Conservation (phyloP, 2,113 vertebrate species). For the Fregata magnificens region DNA sequence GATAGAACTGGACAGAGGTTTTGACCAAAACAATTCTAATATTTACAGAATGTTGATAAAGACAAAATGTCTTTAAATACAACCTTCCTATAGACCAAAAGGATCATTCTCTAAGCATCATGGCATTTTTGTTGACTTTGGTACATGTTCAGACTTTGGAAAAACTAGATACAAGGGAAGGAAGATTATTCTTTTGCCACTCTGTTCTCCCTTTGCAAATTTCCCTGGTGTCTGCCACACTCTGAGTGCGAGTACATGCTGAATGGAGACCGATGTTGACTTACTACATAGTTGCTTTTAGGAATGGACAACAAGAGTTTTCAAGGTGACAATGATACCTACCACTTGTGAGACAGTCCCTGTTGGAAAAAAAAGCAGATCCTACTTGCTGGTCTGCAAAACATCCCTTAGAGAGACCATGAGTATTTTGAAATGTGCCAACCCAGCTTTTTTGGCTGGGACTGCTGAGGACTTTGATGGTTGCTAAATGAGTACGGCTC, state of each 20-base stretch:
- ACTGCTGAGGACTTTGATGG: neutral
- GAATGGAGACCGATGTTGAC: neutral
- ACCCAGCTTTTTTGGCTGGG: neutral
- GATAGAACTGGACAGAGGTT: neutral
- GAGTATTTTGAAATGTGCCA: neutral
- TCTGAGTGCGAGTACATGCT: neutral
- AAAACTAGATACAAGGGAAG: neutral
- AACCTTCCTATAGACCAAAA: neutral
- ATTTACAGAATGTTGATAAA: neutral
- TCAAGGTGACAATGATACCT: neutral
- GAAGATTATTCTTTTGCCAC: neutral
- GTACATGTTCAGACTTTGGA: neutral
- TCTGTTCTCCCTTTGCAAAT: neutral
- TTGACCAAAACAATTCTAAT: neutral
- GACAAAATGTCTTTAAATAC: neutral
- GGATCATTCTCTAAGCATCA: neutral
- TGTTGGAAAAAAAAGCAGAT: neutral
- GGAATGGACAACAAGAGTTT: neutral
- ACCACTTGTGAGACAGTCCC: neutral
- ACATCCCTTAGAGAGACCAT: neutral
- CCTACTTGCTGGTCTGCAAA: neutral
- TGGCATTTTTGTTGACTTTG: neutral
- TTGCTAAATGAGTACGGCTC: neutral
- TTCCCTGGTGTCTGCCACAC: neutral
- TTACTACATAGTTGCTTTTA: neutral